Conservation (phyloP, 2,888 invertebrate genomes). For the Allygus modestus region DNA sequence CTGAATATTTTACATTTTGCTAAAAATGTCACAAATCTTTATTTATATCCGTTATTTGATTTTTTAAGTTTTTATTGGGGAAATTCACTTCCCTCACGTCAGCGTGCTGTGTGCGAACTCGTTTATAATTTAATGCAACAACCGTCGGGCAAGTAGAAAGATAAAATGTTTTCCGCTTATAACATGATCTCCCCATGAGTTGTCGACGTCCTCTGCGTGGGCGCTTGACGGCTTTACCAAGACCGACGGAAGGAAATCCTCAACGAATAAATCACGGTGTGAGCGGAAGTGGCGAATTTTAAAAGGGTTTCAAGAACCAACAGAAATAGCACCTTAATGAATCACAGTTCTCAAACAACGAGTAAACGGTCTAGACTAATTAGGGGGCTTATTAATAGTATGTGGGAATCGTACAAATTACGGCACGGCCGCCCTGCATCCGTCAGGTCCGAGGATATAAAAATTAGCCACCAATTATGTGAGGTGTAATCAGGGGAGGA, state of each 20-base stretch:
- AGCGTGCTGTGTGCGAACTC: too few relatives aligned
- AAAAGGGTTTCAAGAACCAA: slow-evolving; percentile 11
- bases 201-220: not conserved
- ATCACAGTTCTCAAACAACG: slow-evolving; percentile 47
- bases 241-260: slow-evolving; percentile 18
- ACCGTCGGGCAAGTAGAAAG: too few relatives aligned
- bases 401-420: slow-evolving; percentile 49
- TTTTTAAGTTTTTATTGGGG: too few relatives aligned
- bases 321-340: slow-evolving; percentile 35
- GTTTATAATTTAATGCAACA: too few relatives aligned
- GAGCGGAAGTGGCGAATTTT: slow-evolving; percentile 34
- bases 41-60: too few relatives aligned
- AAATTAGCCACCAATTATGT: slow-evolving; percentile 56
- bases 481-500: slow-evolving; percentile 53
- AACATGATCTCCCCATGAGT: too few relatives aligned
- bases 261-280: slow-evolving; percentile 27
- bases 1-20: too few relatives aligned
- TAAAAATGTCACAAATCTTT: too few relatives aligned
- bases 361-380: slow-evolving; percentile 41
- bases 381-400: slow-evolving; percentile 43
- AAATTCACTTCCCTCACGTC: too few relatives aligned
- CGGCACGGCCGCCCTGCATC: slow-evolving; percentile 26
- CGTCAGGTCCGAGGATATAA: slow-evolving; percentile 33
- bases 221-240: not conserved
- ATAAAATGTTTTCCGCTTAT: too few relatives aligned